Evolutionary conservation across 2,797 vertebrate genomes (phyloP).

Genomic region (Acanthopagrus latus): DNA sequence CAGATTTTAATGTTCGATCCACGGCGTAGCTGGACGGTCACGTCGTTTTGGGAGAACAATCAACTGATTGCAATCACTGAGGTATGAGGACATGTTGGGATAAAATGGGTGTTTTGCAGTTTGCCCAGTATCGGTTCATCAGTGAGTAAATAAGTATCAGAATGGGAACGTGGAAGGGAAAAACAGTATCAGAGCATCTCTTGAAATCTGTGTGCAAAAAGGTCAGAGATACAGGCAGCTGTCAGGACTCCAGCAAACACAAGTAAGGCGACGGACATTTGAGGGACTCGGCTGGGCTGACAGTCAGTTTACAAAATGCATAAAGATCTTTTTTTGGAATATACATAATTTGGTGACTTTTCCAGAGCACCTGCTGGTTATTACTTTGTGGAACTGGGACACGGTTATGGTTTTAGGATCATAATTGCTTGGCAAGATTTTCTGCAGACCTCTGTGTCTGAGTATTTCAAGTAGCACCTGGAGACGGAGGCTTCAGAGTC

Average conservation of each 20-base stretch:
- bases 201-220: too few species aligned
- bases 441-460: not conserved
- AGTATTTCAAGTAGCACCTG: slow-evolving; percentile 1
- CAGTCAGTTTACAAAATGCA: not conserved
- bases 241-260: not conserved
- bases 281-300: too few species aligned
- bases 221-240: not conserved
- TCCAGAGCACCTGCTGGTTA: slow-evolving; percentile 26
- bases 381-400: slow-evolving; percentile 5
- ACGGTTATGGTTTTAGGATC: not conserved
- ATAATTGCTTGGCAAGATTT: not conserved
- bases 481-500: not conserved
- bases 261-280: not conserved
- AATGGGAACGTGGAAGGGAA: too few species aligned
- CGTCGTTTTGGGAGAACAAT: too few species aligned
- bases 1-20: too few species aligned
- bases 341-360: not conserved
- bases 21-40: too few species aligned
- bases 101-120: too few species aligned
- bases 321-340: not conserved
- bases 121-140: too few species aligned
- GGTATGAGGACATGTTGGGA: too few species aligned
- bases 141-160: too few species aligned
- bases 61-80: too few species aligned
- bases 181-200: too few species aligned